Base-by-base conservation (phyloP, 2,888 invertebrate species). In the Synergus gifuensis region DNA sequence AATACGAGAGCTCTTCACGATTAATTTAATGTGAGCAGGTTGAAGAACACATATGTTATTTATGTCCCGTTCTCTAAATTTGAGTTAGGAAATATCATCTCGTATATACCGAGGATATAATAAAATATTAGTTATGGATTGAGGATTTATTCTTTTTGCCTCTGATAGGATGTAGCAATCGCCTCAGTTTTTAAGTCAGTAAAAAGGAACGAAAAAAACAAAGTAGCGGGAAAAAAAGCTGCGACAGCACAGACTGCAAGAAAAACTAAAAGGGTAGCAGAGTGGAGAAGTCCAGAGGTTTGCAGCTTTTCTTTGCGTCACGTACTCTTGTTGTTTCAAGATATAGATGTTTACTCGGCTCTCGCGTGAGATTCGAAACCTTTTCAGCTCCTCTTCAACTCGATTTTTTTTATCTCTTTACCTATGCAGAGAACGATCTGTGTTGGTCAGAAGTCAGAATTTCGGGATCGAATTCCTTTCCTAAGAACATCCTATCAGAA, bases 291-390 rank as follows among this genome's bases (percentile, higher is more conserved):
- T 67, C 40, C 44, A 81, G 82, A 84, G 83, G 78, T 85, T 81
- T 81, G 77, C 82, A 83, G 83, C 67, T 81, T 82, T 83, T 82
- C 84, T 85, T 84, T 81, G 84, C 85, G 84, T 86, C 87, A 86
- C 87, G 86, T 86, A 83, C 83, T 82, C 78, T 86, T 87, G 87
- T 87, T 88, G 87, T 88, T 87, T 87, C 83, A 87, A 86, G 79
- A 54, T 54, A 54, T 54, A 54, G 49, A 16, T 54, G 49, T 46
- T 69, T 46, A 46, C 46, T 46, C 46, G 18, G 76, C 80, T 44
- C 76, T 79, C 63, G 73, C 77, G 69, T 58, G 77, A 78, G 79
- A 79, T 81, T 78, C 78, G 83, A 79, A 77, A 77, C 82, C 77
- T 78, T 67, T 67, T 67, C 46, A 67, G 46, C 67, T 40, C 79